Conservation (phyloP, 2,888 invertebrate species). For the Abscondita cerata region DNA sequence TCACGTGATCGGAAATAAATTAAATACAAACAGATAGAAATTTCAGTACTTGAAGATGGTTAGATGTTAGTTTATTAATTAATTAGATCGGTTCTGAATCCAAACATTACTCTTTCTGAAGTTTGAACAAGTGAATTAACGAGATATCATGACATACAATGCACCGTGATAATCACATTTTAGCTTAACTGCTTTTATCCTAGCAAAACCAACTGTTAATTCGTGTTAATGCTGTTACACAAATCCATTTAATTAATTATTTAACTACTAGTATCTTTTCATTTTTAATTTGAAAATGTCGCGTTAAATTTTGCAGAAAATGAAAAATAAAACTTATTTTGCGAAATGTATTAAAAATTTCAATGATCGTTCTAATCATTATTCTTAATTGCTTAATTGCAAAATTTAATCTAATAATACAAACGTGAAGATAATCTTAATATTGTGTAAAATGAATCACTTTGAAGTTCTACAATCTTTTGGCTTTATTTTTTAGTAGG, state of each 20-base stretch:
- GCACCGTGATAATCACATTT: conserved; percentile 35
- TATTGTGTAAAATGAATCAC: no score
- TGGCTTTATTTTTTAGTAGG: no score
- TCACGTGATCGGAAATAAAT: neutral
- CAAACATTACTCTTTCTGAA: conserved; percentile 22
- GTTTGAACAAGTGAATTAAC: conserved; percentile 27
- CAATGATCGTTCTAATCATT: no score
- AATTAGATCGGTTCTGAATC: conserved; percentile 22
- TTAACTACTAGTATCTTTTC: conserved; percentile 7
- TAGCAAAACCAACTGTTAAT: conserved; percentile 35
- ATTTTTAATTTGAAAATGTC: neutral
- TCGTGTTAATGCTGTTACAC: conserved; percentile 21
- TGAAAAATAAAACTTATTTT: no score
- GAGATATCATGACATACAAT: conserved; percentile 28
- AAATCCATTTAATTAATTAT: conserved; percentile 21
- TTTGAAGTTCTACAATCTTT: no score
- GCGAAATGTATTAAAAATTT: no score
- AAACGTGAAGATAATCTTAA: no score
- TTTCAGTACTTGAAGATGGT: neutral
- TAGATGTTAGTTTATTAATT: conserved; percentile 24
- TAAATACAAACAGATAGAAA: neutral
- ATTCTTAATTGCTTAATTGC: no score
- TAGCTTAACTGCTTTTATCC: conserved; percentile 32
- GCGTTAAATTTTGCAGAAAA: no score
- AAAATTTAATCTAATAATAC: no score